Percentiles rank a stretch among this genome's conserved stretches.
phyloP scores from a whole-genome alignment of 2,113 vertebrate species.

The Gallinago jamesoni region DNA sequence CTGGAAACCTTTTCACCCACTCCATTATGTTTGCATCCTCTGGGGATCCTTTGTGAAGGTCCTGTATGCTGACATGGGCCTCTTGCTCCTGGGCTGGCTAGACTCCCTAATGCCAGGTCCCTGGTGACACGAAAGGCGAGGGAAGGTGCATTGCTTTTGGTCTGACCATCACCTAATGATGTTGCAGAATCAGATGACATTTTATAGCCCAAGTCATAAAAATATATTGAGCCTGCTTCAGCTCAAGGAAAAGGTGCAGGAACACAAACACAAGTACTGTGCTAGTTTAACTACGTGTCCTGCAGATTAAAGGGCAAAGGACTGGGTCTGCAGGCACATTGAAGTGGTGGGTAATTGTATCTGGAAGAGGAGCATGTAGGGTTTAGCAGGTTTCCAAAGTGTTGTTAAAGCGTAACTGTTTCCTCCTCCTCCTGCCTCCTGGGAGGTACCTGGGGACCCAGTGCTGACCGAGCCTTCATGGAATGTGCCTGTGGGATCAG shows the following conservation, averaged over 20 bases:
- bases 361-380: not conserved
- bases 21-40: not conserved
- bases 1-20: not conserved
- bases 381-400: not conserved
- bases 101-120: not conserved
- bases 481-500: not conserved
- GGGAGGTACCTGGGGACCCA: not conserved
- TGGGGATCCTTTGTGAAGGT: not conserved
- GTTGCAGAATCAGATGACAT: not conserved
- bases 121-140: not conserved
- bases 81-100: not conserved
- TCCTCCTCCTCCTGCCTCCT: not conserved
- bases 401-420: not conserved
- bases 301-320: conserved; percentile 7
- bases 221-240: not conserved
- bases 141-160: rapidly evolving
- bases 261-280: not conserved
- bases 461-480: not conserved
- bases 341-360: not conserved
- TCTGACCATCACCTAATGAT: not conserved
- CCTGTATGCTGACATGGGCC: not conserved
- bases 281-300: not conserved
- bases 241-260: not conserved
- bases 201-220: conserved; percentile 6
- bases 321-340: not conserved